Evolutionary conservation across 2,797 vertebrate genomes (phyloP).

Genomic region (Enteromius afrohamiltoni): DNA sequence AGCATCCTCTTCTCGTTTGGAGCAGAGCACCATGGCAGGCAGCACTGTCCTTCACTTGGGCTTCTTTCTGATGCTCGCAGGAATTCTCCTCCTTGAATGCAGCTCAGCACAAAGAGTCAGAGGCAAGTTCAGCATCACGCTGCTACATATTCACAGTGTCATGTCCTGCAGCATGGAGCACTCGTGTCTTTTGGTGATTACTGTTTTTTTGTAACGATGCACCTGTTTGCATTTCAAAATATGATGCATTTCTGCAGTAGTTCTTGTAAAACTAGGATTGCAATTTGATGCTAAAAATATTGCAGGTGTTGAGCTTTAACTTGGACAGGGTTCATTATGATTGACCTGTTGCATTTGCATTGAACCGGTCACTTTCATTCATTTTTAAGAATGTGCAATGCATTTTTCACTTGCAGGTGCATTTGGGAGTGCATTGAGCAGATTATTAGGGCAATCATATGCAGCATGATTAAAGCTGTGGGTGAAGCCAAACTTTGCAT

Average conservation of each 20-base stretch:
- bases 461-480: slow-evolving; percentile 7
- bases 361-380: neutral
- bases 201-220: neutral
- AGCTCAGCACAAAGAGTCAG: slow-evolving; percentile 61
- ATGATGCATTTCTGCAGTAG: neutral
- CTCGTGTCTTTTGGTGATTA: neutral
- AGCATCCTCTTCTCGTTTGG: slow-evolving; percentile 30
- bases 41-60: slow-evolving; percentile 48
- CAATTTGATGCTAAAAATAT: neutral
- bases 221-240: slow-evolving; percentile 8
- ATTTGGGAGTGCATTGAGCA: neutral
- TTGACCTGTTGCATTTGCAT: slow-evolving; percentile 1
- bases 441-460: neutral
- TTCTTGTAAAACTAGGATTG: neutral
- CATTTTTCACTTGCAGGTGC: slow-evolving; percentile 25
- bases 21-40: slow-evolving; percentile 52
- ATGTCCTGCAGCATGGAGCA: neutral
- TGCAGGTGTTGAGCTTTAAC: slow-evolving; percentile 2
- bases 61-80: slow-evolving; percentile 56
- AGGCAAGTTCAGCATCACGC: slow-evolving; percentile 63
- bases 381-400: neutral
- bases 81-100: slow-evolving; percentile 61
- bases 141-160: slow-evolving; percentile 6
- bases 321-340: neutral
- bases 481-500: no score